Evolutionary conservation across 2,797 vertebrate species (phyloP).

Genomic region (Leucoraja ocellata): DNA sequence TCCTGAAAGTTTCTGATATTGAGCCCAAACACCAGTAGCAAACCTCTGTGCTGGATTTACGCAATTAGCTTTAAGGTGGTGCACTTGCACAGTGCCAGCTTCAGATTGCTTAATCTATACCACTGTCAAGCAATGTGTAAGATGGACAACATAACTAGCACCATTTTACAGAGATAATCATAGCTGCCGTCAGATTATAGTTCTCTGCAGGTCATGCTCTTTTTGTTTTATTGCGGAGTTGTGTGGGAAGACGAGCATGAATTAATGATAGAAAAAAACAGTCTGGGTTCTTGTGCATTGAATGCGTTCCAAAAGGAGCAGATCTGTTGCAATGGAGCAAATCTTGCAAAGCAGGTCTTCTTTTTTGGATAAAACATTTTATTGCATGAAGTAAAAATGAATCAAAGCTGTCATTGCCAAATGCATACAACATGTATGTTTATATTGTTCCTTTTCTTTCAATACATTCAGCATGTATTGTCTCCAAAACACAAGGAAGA

Average conservation of each 20-base stretch:
- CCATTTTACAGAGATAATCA: background rate
- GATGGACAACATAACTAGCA: background rate
- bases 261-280: constrained; percentile 12
- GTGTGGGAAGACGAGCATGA: background rate
- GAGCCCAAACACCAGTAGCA: background rate
- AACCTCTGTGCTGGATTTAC: background rate
- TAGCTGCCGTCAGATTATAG: background rate
- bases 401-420: background rate
- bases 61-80: background rate
- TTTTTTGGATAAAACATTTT: background rate
- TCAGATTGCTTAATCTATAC: too few species aligned
- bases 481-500: background rate
- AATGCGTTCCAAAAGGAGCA: background rate
- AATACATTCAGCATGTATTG: background rate
- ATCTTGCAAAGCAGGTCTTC: background rate
- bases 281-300: background rate
- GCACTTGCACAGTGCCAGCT: background rate
- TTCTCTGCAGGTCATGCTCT: background rate
- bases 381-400: background rate
- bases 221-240: background rate
- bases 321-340: background rate
- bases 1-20: background rate
- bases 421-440: background rate
- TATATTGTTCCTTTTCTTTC: too few species aligned
- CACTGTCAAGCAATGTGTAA: background rate